These are phyloP conservation scores for Aethina tumida DNA, from an alignment of 1,140 invertebrate genomes.

Conservation along the genomic window DNA sequence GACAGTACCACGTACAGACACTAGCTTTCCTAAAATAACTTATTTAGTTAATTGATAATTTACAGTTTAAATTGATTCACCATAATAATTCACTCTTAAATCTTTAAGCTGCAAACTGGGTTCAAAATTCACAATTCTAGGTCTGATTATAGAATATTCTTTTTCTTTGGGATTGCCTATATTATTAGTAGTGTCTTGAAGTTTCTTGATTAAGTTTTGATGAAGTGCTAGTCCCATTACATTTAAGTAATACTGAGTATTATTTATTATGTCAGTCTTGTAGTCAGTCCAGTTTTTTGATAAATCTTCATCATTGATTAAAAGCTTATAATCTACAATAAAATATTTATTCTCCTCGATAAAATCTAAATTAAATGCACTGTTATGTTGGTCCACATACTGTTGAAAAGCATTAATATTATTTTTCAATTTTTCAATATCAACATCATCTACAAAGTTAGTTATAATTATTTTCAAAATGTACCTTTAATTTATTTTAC, in stretches of 20 bases:
- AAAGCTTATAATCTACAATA: conserved; percentile 50
- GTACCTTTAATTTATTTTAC: no score
- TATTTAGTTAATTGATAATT: conserved; percentile 6
- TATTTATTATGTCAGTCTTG: conserved; percentile 51
- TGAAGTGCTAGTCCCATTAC: conserved; percentile 64
- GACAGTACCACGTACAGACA: conserved; percentile 77
- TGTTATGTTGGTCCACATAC: conserved; percentile 45
- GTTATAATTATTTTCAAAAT: no score
- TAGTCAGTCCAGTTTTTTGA: conserved; percentile 49
- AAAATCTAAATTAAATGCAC: conserved; percentile 44
- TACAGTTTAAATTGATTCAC: conserved; percentile 36
- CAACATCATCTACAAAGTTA: conserved; percentile 44
- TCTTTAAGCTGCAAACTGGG: conserved; percentile 57
- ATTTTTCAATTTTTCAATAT: conserved; percentile 35
- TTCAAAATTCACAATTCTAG: conserved; percentile 60
- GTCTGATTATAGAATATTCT: conserved; percentile 42
- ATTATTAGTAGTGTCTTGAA: conserved; percentile 20
- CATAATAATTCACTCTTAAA: conserved; percentile 70
- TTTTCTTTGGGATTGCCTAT: conserved; percentile 14
- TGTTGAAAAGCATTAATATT: conserved; percentile 44
- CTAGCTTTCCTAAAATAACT: conserved; percentile 58
- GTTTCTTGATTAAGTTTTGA: conserved; percentile 41
- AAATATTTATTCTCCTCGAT: conserved; percentile 53
- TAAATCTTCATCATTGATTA: conserved; percentile 51
- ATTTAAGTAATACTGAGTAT: conserved; percentile 51